Base-by-base conservation (phyloP, 2,888 invertebrate genomes). In the Artemia sinica region DNA sequence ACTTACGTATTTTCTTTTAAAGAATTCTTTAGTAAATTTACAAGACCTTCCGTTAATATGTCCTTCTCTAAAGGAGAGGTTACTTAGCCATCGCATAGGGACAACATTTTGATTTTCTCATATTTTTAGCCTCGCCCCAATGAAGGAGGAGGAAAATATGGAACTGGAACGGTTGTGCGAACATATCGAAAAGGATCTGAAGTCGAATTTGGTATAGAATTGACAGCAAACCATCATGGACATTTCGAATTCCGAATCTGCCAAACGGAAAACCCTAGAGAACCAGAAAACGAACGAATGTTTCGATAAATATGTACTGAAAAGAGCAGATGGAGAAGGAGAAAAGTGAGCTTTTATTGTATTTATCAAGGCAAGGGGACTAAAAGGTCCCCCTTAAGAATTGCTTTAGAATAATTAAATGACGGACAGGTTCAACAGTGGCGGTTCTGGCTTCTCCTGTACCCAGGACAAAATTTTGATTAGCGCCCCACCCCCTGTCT, bases 191-290 rank as follows among this genome's bases (percentile, higher is more conserved):
- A 85, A 0, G 84, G 84, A 69, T 81, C 85, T 65, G 78, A 82
- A 58, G 84, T 91, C 71, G 84, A 84, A 12, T 84, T 91, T 69
- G 84, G 86, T 71, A 84, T 92, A 0, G 88, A 92, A 76, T 77
- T 92, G n/a, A 92, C 91, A 0, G 91, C 91, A 50, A 90, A 85
- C 76, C 92, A 92, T 77, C 83, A 72, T 75, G 91, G 92, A 3
- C 89, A 84, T 78, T 92, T 91, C 75, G 89, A 91, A 76, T 91
- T 92, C 77, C 81, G 88, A 71, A 75, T 89, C 6, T 92, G 92
- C 75, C 85, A 89, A 2, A 84, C 88, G 75, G 79, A 78, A 69
- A 76, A 78, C 52, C 77, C 75, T 1, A 82, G 84, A 50, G 83
- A 67, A 49, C 71, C 72, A n/a, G 74, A n/a, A 74, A 14, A 73